Evolutionary conservation across 2,113 vertebrate species (phyloP), one percentile per base, ranked within the genome.

Genomic region (Garra rufa): DNA sequence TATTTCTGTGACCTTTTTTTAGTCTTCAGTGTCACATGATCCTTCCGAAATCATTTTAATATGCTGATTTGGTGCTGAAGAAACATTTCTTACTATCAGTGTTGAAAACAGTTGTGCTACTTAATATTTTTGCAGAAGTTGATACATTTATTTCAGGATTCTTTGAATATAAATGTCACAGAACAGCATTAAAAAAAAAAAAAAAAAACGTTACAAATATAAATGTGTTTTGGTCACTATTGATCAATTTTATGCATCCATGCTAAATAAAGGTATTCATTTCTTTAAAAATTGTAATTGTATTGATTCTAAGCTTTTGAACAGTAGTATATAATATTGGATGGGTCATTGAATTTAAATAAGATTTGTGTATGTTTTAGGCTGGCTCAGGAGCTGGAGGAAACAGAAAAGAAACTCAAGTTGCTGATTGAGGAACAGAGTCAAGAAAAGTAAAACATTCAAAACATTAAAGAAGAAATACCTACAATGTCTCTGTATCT

Each of bases 381-480:
- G 86, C 76, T 95, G 86, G 85, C 89, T 78, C 92, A 93, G 5
- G 94, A 96, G 74, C 91, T 94, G 87, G 91, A 94, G 73, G 91
- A 93, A 74, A 90, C 93, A 44, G 92, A 93, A 0, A 93, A 89
- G 83, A 93, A 92, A 89, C 92, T 93, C 3, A 90, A 88, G 5
- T 91, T 86, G 34, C 88, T 95, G 77, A 93, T 93, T 0, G 90
- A 93, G 0, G 94, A 95, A 84, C 94, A 96, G 86, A 90, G 89
- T 0, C 91, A 93, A 78, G 93, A 96, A 44, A 95, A 93, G 92
- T 94, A 90, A 89, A 92, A 76, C 7, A 19, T 65, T 17, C 1
- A 38, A 55, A 24, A n/a, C 19, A 24, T 44, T 4, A 34, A 52
- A 1, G 1, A 1, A 69, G 13, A 67, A 76, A 15, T 3, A 3